phyloP scores from a whole-genome alignment of 2,797 vertebrate species.

The Apodemus agrarius region DNA sequence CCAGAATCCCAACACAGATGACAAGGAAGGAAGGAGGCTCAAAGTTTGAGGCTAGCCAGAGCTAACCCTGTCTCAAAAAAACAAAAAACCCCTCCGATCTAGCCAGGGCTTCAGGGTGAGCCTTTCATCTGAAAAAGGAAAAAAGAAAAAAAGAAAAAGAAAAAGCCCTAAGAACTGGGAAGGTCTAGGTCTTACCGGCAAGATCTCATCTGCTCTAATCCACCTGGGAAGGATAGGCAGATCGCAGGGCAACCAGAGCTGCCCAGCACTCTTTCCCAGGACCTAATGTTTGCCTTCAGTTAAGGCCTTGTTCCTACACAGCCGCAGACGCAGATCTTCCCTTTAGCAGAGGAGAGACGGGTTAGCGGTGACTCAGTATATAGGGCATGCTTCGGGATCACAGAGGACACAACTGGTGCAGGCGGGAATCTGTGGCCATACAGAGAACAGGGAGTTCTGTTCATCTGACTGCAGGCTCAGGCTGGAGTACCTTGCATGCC shows the following conservation, averaged over 20 bases:
- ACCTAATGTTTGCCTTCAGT: background rate
- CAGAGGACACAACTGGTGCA: background rate
- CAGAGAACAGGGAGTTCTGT: background rate
- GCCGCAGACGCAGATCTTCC: background rate
- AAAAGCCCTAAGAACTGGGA: background rate
- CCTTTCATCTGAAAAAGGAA: background rate
- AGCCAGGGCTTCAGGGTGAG: background rate
- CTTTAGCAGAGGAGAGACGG: background rate
- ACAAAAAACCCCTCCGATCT: background rate
- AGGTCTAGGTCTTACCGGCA: constrained; percentile 4
- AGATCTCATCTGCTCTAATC: background rate
- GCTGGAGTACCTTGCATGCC: background rate
- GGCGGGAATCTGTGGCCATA: background rate
- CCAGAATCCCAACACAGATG: background rate
- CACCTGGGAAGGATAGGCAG: background rate
- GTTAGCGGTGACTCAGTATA: background rate
- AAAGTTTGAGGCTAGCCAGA: background rate
- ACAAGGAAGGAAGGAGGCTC: background rate
- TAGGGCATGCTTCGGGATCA: background rate
- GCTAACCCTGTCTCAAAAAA: background rate
- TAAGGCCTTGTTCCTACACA: background rate
- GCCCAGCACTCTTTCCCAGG: background rate
- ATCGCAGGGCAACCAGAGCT: background rate
- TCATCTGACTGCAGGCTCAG: background rate
- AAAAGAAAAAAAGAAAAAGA: too few species aligned